Conservation (phyloP, 2,113 vertebrate species). For the Percina caprodes region DNA sequence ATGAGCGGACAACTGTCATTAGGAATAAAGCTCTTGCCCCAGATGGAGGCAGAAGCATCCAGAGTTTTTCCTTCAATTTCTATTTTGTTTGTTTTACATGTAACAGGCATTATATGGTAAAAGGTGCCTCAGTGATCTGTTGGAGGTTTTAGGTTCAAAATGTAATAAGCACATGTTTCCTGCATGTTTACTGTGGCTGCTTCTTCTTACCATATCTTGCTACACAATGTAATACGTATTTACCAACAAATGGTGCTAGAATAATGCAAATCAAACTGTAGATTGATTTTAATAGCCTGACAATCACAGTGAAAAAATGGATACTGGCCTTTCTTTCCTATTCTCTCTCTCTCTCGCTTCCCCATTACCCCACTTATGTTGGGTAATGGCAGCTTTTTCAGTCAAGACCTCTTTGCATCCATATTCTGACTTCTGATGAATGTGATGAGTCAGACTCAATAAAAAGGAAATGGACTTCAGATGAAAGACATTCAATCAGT, state of each 20-base stretch:
- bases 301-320: background rate
- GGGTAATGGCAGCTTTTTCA: conserved; percentile 21
- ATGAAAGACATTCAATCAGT: conserved; percentile 18
- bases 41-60: background rate
- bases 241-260: background rate
- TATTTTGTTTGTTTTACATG: background rate
- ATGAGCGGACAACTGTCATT: conserved; percentile 33
- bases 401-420: conserved; percentile 8
- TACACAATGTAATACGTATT: background rate
- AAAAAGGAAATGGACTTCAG: background rate
- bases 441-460: conserved; percentile 24
- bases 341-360: background rate
- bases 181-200: background rate
- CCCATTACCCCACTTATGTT: conserved; percentile 3
- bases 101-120: background rate
- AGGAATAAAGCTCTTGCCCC: conserved; percentile 17
- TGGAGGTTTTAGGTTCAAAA: background rate
- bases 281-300: background rate
- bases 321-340: background rate
- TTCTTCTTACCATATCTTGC: background rate
- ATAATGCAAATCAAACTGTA: background rate
- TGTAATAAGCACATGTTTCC: background rate
- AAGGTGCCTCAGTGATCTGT: background rate
- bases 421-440: conserved; percentile 28
- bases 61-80: background rate